Percentiles rank a stretch among this genome's conserved stretches.
phyloP scores from a whole-genome alignment of 2,888 invertebrate genomes.

The Campopleginae sp. region DNA sequence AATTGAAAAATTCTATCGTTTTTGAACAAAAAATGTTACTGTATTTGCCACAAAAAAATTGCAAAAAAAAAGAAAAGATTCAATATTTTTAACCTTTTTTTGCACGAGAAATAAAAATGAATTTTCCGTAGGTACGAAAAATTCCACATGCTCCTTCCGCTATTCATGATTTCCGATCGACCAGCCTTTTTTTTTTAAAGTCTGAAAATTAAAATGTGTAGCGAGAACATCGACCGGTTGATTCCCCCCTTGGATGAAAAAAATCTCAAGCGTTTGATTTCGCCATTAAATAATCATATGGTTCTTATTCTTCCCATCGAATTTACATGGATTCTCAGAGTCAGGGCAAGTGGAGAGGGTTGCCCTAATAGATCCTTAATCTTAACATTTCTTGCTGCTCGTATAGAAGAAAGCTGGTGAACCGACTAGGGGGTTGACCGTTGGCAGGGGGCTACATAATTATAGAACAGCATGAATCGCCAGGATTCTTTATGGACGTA shows the following conservation, averaged over 20 bases:
- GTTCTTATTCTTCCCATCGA: conserved; percentile 7
- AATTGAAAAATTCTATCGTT: background rate
- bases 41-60: background rate
- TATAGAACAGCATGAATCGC: conserved; percentile 63
- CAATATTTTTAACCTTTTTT: background rate
- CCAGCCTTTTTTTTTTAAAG: too few species aligned
- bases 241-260: background rate
- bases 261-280: background rate
- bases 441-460: conserved; percentile 40
- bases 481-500: conserved; percentile 64
- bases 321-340: background rate
- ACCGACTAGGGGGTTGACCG: conserved; percentile 37
- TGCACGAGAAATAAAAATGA: too few species aligned
- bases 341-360: background rate
- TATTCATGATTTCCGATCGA: too few species aligned
- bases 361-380: conserved; percentile 48
- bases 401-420: conserved; percentile 2
- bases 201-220: too few species aligned
- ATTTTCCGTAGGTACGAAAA: too few species aligned
- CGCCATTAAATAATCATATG: background rate
- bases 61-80: too few species aligned
- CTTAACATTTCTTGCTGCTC: conserved; percentile 26
- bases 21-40: background rate
- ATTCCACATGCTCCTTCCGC: too few species aligned
- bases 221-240: too few species aligned